Evolutionary conservation across 1,140 invertebrate species (phyloP).

Genomic region (Bombyx mandarina): DNA sequence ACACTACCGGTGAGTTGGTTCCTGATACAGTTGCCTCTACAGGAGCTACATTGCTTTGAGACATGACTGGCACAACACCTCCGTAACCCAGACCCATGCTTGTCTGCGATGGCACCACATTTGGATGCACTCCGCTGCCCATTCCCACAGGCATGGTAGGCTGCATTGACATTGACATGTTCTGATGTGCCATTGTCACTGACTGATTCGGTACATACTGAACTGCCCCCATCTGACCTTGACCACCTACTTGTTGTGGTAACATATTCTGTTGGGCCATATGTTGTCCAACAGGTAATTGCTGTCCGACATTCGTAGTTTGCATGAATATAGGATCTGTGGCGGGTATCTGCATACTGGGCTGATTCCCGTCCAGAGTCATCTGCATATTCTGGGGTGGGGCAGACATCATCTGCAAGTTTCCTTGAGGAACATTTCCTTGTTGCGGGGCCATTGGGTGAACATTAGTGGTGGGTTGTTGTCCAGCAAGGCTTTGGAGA

Average conservation of each 20-base stretch:
- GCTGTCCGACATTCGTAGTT: constrained; percentile 56
- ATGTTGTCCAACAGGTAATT: constrained; percentile 56
- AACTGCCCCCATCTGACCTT: constrained; percentile 53
- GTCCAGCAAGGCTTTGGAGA: constrained; percentile 67
- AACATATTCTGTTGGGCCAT: constrained; percentile 61
- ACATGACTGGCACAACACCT: constrained; percentile 65
- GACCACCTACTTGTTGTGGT: constrained; percentile 53
- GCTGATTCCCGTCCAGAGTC: constrained; percentile 68
- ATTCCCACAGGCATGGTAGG: constrained; percentile 58
- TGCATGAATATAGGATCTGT: constrained; percentile 69
- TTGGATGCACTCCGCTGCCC: constrained; percentile 58
- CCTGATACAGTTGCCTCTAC: constrained; percentile 59
- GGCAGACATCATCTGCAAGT: constrained; percentile 73
- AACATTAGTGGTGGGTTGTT: constrained; percentile 61
- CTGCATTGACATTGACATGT: constrained; percentile 69
- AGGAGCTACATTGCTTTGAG: constrained; percentile 59
- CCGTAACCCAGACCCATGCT: constrained; percentile 62
- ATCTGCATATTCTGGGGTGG: constrained; percentile 71
- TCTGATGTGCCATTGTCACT: constrained; percentile 57
- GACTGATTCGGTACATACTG: constrained; percentile 66
- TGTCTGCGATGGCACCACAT: constrained; percentile 65
- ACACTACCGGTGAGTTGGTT: constrained; percentile 68
- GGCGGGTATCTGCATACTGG: constrained; percentile 67
- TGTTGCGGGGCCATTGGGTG: constrained; percentile 66
- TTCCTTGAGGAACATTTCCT: constrained; percentile 72